These are phyloP conservation scores for Porphyrio hochstetteri DNA, from an alignment of 2,113 vertebrate species.

Conservation along the genomic window DNA sequence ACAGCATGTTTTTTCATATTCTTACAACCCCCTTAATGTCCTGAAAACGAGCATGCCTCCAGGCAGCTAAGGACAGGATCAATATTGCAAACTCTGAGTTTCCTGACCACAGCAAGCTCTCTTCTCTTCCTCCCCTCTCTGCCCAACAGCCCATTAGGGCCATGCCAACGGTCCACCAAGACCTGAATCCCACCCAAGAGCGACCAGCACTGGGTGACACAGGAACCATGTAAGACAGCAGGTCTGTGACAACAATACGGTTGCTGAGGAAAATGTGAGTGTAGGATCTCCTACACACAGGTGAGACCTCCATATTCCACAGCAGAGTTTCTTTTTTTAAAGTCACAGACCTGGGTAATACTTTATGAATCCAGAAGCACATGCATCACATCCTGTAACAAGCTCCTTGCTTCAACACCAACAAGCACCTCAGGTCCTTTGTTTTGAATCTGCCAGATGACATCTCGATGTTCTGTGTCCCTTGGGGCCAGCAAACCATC, in stretches of 20 bases:
- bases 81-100: not conserved
- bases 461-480: not conserved
- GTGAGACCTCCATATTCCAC: accelerated
- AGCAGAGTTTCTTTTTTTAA: not conserved
- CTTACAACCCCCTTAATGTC: not conserved
- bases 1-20: slow-evolving; percentile 16
- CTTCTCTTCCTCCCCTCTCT: not conserved
- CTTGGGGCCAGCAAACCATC: not conserved
- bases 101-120: not conserved
- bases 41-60: not conserved
- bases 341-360: accelerated
- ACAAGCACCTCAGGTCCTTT: not conserved
- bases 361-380: not conserved
- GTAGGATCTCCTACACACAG: not conserved
- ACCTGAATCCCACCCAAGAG: not conserved
- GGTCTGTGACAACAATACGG: not conserved
- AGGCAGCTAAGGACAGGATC: not conserved
- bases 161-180: not conserved
- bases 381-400: not conserved
- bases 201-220: not conserved
- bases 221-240: not conserved
- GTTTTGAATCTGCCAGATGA: not conserved
- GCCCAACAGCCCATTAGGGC: not conserved
- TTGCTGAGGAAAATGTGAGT: accelerated
- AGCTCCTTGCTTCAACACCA: not conserved